Evolutionary conservation across 2,113 vertebrate species (phyloP).

Genomic region (Tichodroma muraria): DNA sequence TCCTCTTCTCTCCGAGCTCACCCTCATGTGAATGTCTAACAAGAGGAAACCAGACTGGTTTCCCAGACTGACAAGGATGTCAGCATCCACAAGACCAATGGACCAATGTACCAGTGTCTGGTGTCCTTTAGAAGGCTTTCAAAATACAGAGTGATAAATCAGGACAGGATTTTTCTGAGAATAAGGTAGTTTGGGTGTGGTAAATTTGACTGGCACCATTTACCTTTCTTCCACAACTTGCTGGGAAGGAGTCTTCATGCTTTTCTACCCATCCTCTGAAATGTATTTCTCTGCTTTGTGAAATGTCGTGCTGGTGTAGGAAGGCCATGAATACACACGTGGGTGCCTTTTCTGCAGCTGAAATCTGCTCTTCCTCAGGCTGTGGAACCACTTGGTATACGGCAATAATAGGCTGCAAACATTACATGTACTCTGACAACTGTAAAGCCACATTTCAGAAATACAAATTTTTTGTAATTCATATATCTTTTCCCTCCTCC

Average conservation of each 20-base stretch:
- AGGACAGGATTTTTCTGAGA: not conserved
- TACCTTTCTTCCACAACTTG: not conserved
- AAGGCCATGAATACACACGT: not conserved
- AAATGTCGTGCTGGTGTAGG: not conserved
- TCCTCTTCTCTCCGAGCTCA: not conserved
- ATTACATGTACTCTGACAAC: conserved; percentile 5
- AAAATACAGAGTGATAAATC: not conserved
- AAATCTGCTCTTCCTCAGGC: not conserved
- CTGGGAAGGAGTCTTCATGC: not conserved
- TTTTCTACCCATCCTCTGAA: not conserved
- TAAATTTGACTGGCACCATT: not conserved
- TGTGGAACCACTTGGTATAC: not conserved
- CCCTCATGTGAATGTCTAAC: not conserved
- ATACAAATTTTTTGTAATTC: not conserved
- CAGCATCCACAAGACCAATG: not conserved
- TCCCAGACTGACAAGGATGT: no score
- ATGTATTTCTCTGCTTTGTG: not conserved
- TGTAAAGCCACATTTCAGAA: conserved; percentile 16
- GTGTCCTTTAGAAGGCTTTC: not conserved
- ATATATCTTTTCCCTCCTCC: not conserved
- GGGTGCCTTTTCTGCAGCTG: not conserved
- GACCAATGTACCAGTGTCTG: not conserved
- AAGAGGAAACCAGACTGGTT: not conserved
- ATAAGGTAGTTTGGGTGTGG: not conserved
- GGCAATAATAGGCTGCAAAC: not conserved